Percentiles rank a stretch among this genome's conserved stretches.
Evolutionary conservation across 1,140 invertebrate species (phyloP).

Genomic region (Phenacoccus solenopsis): DNA sequence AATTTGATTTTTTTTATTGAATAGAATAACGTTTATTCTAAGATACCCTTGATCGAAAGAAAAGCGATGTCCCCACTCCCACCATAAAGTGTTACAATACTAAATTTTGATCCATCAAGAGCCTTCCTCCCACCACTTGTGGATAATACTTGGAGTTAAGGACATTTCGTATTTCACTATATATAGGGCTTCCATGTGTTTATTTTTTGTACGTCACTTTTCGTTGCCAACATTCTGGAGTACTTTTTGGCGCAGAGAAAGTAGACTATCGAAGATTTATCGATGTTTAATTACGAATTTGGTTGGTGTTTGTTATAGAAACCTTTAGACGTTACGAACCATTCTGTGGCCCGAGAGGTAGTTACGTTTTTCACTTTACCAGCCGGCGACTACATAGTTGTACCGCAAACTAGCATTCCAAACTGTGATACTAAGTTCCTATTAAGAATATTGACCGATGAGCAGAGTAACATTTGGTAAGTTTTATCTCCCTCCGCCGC

Average conservation of each 20-base stretch:
- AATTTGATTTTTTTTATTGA: too few relatives aligned
- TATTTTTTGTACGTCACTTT: too few relatives aligned
- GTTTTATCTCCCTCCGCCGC: constrained; percentile 19
- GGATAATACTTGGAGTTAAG: too few relatives aligned
- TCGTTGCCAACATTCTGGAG: too few relatives aligned
- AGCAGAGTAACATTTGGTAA: constrained; percentile 59
- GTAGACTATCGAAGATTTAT: too few relatives aligned
- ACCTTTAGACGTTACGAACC: constrained; percentile 53
- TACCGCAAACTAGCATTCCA: constrained; percentile 55
- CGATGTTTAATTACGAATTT: neutral
- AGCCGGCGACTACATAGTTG: constrained; percentile 62
- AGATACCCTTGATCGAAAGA: too few relatives aligned
- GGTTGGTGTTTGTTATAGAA: constrained; percentile 35
- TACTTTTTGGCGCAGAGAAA: too few relatives aligned
- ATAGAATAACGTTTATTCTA: too few relatives aligned
- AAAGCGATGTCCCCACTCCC: too few relatives aligned
- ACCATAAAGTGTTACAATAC: neutral
- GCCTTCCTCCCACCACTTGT: too few relatives aligned
- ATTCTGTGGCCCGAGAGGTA: constrained; percentile 53
- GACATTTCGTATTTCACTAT: too few relatives aligned
- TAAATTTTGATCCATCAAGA: neutral
- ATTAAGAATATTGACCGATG: constrained; percentile 54
- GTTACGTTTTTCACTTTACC: constrained; percentile 60
- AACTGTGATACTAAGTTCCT: constrained; percentile 58
- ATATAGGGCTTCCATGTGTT: too few relatives aligned